Evolutionary conservation across 2,797 vertebrate species (phyloP), one percentile per base, ranked within the genome.

Genomic region (Pantherophis vulpinus): DNA sequence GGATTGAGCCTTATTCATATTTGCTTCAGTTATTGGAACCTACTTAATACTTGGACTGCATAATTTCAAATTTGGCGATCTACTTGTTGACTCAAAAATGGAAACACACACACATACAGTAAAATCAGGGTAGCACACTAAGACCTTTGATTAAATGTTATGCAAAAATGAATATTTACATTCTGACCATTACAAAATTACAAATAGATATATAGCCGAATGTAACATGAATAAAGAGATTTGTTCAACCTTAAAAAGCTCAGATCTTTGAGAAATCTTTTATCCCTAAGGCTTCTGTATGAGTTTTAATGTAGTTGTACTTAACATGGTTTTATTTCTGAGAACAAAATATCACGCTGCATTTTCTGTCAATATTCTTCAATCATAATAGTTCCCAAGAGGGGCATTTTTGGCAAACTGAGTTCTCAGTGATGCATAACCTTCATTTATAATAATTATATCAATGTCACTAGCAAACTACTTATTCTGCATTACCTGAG

Each of bases 391-490:
- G 25, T 25, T 25, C 79, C 20, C 79, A 25, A 47, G 42, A 25
- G 93, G 91, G 74, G 94, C 32, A 32, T 74, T 93, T 95, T 95
- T 92, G 32, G 94, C 5, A 93, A 90, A 87, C 56, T 90, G 91
- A 95, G 96, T 95, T 96, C 95, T 61, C 87, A 12, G 0, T 96
- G 96, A 96, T 3, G 86, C 63, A 96, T 95, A 59, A 2, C 0
- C 93, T 93, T 89, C 92, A 91, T 88, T 59, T 90, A 70, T 60
- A 95, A 91, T 63, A 95, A 90, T 66, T 92, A 29, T 93, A 92
- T 95, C 95, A 95, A 95, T 94, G 96, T 96, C 95, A 96, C 89
- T 93, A 89, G 95, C 93, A 94, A 94, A 91, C 55, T 0, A 3
- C n/a, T 92, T 91, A 90, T 51, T 93, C 87, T 86, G 87, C 61